These are phyloP conservation scores for Ceyx cyanopectus DNA, from an alignment of 2,113 vertebrate genomes.

Conservation along the genomic window DNA sequence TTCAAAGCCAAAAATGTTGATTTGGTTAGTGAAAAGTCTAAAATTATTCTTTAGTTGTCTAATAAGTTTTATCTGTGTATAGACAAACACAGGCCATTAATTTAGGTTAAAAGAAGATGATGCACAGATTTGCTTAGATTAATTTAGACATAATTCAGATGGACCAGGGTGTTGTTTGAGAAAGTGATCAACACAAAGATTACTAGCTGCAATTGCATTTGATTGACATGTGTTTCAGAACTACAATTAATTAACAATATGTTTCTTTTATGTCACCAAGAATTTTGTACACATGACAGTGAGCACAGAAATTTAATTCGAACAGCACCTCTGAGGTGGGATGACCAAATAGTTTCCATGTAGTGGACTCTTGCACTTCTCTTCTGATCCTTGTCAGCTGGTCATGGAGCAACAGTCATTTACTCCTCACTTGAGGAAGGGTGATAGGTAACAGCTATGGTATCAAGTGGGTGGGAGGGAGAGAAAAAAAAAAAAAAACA, in stretches of 20 bases:
- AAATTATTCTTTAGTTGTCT: not conserved
- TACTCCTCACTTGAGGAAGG: slow-evolving; percentile 14
- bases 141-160: slow-evolving; percentile 61
- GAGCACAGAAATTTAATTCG: slow-evolving; percentile 49
- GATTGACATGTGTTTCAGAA: slow-evolving; percentile 66
- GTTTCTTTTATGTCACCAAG: slow-evolving; percentile 51
- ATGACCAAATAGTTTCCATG: slow-evolving; percentile 4
- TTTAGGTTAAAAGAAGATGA: not conserved
- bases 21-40: not conserved
- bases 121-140: slow-evolving; percentile 60
- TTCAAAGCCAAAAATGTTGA: not conserved
- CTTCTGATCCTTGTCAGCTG: slow-evolving; percentile 57
- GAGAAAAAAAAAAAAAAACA: slow-evolving; percentile 59
- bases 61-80: not conserved
- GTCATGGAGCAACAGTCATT: slow-evolving; percentile 3
- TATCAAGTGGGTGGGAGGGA: slow-evolving; percentile 38
- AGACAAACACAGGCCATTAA: not conserved
- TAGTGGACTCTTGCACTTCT: not conserved
- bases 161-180: slow-evolving; percentile 45
- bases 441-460: slow-evolving; percentile 20
- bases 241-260: slow-evolving; percentile 70
- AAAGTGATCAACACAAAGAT: slow-evolving; percentile 52
- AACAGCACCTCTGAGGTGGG: slow-evolving; percentile 34
- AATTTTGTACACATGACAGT: slow-evolving; percentile 19
- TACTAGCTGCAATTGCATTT: slow-evolving; percentile 51